phyloP scores from a whole-genome alignment of 2,113 vertebrate species.

The Paratilapia polleni region DNA sequence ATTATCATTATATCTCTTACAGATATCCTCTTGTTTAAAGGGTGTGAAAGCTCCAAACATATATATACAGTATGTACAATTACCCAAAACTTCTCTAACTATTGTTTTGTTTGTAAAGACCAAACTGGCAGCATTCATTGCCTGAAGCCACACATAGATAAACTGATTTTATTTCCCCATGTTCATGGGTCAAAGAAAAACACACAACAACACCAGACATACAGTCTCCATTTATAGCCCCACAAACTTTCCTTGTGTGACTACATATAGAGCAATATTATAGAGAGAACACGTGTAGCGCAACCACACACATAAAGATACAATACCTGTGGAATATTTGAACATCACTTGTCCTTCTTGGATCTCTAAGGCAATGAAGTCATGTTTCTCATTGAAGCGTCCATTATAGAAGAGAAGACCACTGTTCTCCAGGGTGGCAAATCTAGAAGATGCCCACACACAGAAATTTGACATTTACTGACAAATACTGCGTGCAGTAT shows the following conservation, averaged over 20 bases:
- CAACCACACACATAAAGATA: not conserved
- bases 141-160: not conserved
- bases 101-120: not conserved
- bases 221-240: not conserved
- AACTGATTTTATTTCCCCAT: not conserved
- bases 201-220: not conserved
- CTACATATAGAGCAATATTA: not conserved
- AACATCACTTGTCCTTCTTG: slow-evolving; percentile 94
- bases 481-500: not conserved
- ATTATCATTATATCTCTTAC: not conserved
- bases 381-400: slow-evolving; percentile 96
- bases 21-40: not conserved
- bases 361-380: slow-evolving; percentile 96
- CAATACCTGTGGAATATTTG: slow-evolving; percentile 95
- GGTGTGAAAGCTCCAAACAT: not conserved
- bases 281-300: no score
- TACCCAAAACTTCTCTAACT: not conserved
- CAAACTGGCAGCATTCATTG: not conserved
- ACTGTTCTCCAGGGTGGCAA: slow-evolving; percentile 88
- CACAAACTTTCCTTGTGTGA: not conserved
- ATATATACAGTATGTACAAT: not conserved
- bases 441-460: slow-evolving; percentile 80
- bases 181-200: not conserved
- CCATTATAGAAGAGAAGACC: slow-evolving; percentile 97
- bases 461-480: not conserved